Evolutionary conservation across 2,113 vertebrate species (phyloP).

Genomic region (Paralichthys olivaceus): DNA sequence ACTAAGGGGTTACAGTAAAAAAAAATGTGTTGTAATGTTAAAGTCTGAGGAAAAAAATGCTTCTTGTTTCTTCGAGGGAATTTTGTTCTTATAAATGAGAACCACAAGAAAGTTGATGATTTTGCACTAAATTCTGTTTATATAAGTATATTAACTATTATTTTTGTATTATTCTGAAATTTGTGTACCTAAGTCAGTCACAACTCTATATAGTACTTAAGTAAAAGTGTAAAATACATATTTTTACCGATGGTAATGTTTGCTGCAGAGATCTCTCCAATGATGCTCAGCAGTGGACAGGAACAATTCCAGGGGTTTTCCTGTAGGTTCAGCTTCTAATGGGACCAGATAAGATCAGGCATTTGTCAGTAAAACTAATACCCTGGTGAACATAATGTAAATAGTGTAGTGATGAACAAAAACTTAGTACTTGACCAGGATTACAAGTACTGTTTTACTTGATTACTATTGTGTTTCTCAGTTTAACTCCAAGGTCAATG

Average conservation of each 20-base stretch:
- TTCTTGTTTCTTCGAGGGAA: no score
- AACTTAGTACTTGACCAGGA: no score
- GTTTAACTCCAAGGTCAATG: neutral
- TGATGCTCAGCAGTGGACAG: conserved; percentile 78
- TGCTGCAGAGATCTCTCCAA: conserved; percentile 70
- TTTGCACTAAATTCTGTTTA: neutral
- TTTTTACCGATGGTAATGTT: conserved; percentile 81
- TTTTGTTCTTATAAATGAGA: no score
- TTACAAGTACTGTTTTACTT: neutral
- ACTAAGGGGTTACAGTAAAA: no score
- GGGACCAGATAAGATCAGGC: neutral
- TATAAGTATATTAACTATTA: neutral
- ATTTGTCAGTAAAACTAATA: neutral
- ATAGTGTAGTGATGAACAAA: neutral
- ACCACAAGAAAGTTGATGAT: no score
- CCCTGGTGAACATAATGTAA: neutral
- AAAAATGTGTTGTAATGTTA: no score
- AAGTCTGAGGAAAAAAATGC: no score
- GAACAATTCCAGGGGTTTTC: conserved; percentile 90
- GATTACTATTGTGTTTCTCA: no score
- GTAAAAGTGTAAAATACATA: neutral
- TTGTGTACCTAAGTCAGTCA: no score
- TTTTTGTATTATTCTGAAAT: neutral
- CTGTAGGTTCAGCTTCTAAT: conserved; percentile 78
- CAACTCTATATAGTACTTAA: neutral